phyloP scores from a whole-genome alignment of 2,797 vertebrate genomes.

The Novumbra hubbsi region DNA sequence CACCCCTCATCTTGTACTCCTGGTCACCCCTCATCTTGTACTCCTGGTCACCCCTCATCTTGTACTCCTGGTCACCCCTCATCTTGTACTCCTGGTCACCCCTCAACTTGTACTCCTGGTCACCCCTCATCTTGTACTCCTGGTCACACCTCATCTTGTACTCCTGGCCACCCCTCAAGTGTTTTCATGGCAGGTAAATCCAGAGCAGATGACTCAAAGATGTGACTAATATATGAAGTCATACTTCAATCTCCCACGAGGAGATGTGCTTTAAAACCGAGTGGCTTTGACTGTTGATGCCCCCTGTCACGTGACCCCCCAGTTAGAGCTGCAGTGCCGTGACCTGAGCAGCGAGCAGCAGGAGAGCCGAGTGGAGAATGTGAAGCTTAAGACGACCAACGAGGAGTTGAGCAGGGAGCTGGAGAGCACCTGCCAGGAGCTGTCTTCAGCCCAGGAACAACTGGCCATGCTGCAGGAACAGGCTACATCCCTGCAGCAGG shows the following conservation, averaged over 20 bases:
- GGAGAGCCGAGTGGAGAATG: constrained; percentile 86
- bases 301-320: neutral
- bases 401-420: constrained; percentile 83
- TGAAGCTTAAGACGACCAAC: constrained; percentile 85
- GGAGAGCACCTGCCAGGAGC: constrained; percentile 77
- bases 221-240: neutral
- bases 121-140: no score
- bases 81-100: no score
- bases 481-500: constrained; percentile 77
- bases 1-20: no score
- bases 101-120: no score
- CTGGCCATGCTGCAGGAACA: constrained; percentile 83
- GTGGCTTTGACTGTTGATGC: neutral
- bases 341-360: constrained; percentile 83
- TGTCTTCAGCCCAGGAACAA: constrained; percentile 83
- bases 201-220: neutral
- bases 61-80: no score
- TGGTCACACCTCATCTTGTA: no score
- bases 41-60: no score
- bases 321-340: constrained; percentile 84
- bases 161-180: no score
- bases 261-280: neutral
- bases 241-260: no score
- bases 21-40: no score
- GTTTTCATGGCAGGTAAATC: neutral